Evolutionary conservation across 2,113 vertebrate species (phyloP).

Genomic region (Misgurnus anguillicaudatus): DNA sequence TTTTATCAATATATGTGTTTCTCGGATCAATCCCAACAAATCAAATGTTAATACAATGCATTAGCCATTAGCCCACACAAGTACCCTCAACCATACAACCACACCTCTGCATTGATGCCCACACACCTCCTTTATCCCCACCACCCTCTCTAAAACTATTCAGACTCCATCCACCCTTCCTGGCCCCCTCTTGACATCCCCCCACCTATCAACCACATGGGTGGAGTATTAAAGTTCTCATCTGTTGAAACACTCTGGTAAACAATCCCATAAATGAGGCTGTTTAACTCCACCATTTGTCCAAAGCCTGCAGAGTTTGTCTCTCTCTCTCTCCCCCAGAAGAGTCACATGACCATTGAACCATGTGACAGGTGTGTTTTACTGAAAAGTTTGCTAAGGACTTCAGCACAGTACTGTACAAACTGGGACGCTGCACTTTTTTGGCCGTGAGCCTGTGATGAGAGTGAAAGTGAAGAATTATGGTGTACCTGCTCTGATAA

Average conservation of each 20-base stretch:
- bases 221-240: constrained; percentile 22
- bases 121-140: background rate
- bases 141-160: constrained; percentile 12
- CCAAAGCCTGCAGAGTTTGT: constrained; percentile 29
- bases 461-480: constrained; percentile 4
- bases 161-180: constrained; percentile 9
- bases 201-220: constrained; percentile 24
- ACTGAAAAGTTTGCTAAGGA: background rate
- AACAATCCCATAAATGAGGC: constrained; percentile 40
- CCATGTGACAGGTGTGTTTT: constrained; percentile 14
- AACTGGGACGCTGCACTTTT: background rate
- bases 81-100: constrained; percentile 10
- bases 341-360: background rate
- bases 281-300: constrained; percentile 26
- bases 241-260: constrained; percentile 31
- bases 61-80: constrained; percentile 33
- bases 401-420: too few species aligned
- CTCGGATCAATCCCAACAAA: too few species aligned
- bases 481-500: constrained; percentile 37
- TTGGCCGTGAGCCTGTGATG: background rate
- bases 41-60: constrained; percentile 18
- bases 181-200: constrained; percentile 19
- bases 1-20: too few species aligned
- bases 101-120: constrained; percentile 22
- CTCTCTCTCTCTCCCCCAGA: background rate